Percentiles rank a stretch among this genome's conserved stretches.
Evolutionary conservation across 2,888 invertebrate species (phyloP).

Genomic region (Tenthredo notha): DNA sequence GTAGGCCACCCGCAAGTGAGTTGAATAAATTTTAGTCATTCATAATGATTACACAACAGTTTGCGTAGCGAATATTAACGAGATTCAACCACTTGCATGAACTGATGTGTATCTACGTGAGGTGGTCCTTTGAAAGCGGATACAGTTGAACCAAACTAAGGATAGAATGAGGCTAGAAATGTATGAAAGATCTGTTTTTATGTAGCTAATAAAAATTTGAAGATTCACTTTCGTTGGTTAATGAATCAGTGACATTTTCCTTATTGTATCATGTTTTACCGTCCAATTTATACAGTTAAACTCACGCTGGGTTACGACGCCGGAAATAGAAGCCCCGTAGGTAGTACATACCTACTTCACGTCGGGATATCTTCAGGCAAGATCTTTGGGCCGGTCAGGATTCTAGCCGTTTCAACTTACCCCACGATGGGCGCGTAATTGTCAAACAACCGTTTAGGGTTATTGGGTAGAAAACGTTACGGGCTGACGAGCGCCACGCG

Average conservation of each 20-base stretch:
- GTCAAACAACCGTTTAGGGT: conserved; percentile 50
- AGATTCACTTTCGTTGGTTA: conserved; percentile 10
- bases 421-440: conserved; percentile 26
- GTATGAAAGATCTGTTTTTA: background rate
- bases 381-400: conserved; percentile 38
- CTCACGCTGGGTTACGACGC: conserved; percentile 25
- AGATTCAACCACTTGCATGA: background rate
- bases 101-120: background rate
- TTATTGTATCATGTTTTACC: background rate
- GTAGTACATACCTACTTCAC: conserved; percentile 12
- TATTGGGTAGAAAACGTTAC: conserved; percentile 37
- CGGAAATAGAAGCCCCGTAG: conserved; percentile 21
- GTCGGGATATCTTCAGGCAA: conserved; percentile 8
- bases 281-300: background rate
- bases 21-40: conserved; percentile 6
- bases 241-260: background rate
- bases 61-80: conserved; percentile 22
- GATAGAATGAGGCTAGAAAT: background rate
- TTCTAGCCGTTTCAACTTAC: conserved; percentile 12
- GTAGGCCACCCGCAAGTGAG: background rate
- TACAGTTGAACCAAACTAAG: background rate
- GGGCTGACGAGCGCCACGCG: background rate
- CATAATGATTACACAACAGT: background rate
- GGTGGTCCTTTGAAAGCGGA: background rate
- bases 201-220: background rate